Base-by-base conservation (phyloP, 1,140 invertebrate species). In the Eufriesea mexicana region DNA sequence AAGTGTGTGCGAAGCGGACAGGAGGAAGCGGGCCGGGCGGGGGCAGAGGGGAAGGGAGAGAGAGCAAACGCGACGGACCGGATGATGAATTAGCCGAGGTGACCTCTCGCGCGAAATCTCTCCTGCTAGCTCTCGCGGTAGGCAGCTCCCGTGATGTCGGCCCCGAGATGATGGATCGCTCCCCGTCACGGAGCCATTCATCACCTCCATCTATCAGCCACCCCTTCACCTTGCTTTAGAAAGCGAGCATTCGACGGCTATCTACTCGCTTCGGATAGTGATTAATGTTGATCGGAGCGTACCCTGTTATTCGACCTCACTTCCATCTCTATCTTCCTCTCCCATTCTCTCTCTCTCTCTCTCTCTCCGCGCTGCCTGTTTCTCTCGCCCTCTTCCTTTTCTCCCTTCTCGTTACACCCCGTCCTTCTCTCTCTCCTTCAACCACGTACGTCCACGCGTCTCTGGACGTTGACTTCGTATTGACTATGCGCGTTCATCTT, bases 161-260 rank as follows among this genome's bases (percentile, higher is more conserved):
- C 87, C 85, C 89, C 85, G 85, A 91, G 93, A 93, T 94, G 94
- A 94, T 94, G 93, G 92, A 94, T 94, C 90, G 91, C 87, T 87
- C 84, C 74, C 88, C 91, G 92, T 93, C 93, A 91, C 90, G 94
- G 90, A 93, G 92, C 93, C 92, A 94, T 94, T 93, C 93, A 94
- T 94, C 93, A 94, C 92, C 91, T 93, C 91, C 93, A 85, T 94
- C 94, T 93, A 94, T 94, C 93, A 93, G 89, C 84, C 91, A 91
- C 90, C 92, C 92, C 92, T 92, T 92, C 92, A 91, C 90, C 92
- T 93, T 94, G 91, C 92, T 92, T 92, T 90, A 91, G 91, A 92
- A 93, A 93, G 92, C 90, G 91, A 93, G 87, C 90, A 92, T 92
- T 93, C 91, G 92, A 93, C 92, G 93, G 91, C 93, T 94, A 93